Percentiles rank a stretch among this genome's conserved stretches.
These are phyloP conservation scores for Parazoanthus darwini DNA, from an alignment of 92 coral and sea anemone species.

Conservation along the genomic window DNA sequence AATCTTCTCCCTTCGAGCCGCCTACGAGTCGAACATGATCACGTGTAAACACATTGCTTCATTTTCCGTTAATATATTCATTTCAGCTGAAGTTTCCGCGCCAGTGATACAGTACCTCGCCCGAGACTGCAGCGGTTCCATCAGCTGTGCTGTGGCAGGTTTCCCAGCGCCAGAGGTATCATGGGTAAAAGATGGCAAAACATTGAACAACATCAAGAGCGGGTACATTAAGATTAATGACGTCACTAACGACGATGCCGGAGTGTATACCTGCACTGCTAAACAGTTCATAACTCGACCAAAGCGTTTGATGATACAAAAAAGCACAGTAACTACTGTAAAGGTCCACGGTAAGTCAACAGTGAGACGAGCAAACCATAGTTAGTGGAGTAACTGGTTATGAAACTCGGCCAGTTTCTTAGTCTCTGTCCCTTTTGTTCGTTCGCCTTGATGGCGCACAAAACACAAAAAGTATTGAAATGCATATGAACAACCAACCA, in stretches of 20 bases:
- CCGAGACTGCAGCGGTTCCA: slow-evolving; percentile 1
- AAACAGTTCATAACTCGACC: not conserved
- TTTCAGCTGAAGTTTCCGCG: not conserved
- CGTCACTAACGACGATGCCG: not conserved
- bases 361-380: too few relatives aligned
- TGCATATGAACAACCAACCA: too few relatives aligned
- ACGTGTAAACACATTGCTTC: not conserved
- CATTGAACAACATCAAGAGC: not conserved
- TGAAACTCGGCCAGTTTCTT: too few relatives aligned
- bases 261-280: slow-evolving; percentile 1
- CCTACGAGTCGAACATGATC: not conserved
- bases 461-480: too few relatives aligned
- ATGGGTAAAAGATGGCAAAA: slow-evolving; percentile 27
- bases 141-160: slow-evolving; percentile 13
- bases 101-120: slow-evolving; percentile 14
- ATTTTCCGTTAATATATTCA: not conserved
- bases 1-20: too few relatives aligned
- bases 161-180: slow-evolving; percentile 7
- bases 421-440: too few relatives aligned
- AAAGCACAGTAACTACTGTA: not conserved
- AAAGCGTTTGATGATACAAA: not conserved
- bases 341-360: too few relatives aligned
- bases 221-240: not conserved
- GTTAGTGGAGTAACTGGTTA: too few relatives aligned
- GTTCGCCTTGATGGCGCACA: too few relatives aligned